These are phyloP conservation scores for Neodontobutis hainanensis DNA, from an alignment of 2,113 vertebrate genomes.

Conservation along the genomic window DNA sequence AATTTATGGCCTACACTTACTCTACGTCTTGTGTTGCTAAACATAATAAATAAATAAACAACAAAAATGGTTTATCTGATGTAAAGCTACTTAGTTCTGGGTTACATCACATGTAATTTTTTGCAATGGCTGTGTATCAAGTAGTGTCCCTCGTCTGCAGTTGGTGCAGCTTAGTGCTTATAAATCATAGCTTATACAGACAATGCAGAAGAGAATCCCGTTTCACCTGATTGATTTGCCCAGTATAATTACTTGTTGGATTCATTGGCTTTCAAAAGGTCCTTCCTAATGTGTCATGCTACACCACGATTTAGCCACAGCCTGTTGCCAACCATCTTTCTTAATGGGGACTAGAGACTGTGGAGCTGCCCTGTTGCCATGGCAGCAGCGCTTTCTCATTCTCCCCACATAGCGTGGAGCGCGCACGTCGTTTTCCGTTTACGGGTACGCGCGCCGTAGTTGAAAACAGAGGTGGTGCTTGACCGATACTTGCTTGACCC, in stretches of 20 bases:
- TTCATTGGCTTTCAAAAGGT: constrained; percentile 69
- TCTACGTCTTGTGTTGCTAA: no score
- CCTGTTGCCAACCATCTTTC: constrained; percentile 70
- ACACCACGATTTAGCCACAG: constrained; percentile 70
- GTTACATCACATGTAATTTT: background rate
- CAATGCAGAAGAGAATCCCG: constrained; percentile 37
- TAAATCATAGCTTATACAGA: constrained; percentile 12
- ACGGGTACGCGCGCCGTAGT: constrained; percentile 39
- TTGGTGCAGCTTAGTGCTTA: constrained; percentile 8
- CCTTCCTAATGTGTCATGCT: constrained; percentile 70
- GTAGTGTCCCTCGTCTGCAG: background rate
- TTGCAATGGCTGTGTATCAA: background rate
- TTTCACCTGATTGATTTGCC: constrained; percentile 50
- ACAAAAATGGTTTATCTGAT: no score
- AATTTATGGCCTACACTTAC: no score
- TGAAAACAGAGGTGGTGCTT: constrained; percentile 23
- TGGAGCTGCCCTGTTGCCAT: constrained; percentile 80
- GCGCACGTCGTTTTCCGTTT: constrained; percentile 57
- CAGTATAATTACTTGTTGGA: constrained; percentile 61
- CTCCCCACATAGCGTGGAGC: constrained; percentile 72
- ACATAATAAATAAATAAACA: no score
- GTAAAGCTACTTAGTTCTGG: no score
- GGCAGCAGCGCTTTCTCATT: constrained; percentile 79
- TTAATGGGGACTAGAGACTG: constrained; percentile 75
- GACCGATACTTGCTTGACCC: constrained; percentile 37